phyloP scores from a whole-genome alignment of 37 sponge, comb jelly and placozoan species.

The Haliclona indistincta region DNA sequence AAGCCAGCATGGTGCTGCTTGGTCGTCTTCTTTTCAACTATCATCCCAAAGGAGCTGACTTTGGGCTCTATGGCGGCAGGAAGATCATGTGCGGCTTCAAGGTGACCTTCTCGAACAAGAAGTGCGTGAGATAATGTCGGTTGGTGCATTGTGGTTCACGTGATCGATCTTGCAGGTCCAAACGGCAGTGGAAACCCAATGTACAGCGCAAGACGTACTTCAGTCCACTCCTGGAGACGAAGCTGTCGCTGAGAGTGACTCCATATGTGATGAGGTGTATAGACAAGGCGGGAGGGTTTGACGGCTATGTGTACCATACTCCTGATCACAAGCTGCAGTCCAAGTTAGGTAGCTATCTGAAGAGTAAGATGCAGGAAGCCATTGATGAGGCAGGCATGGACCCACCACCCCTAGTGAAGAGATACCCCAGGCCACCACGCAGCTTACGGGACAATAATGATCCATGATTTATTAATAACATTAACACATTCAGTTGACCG shows the following conservation, averaged over 20 bases:
- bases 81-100: conserved; percentile 65
- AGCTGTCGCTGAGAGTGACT: conserved; percentile 48
- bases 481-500: too few relatives aligned
- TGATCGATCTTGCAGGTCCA: conserved; percentile 33
- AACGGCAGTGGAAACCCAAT: conserved; percentile 77
- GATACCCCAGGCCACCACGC: conserved; percentile 23
- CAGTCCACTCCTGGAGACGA: conserved; percentile 59
- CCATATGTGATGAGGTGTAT: conserved; percentile 77
- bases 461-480: too few relatives aligned
- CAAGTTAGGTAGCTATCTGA: conserved; percentile 60
- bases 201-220: conserved; percentile 57
- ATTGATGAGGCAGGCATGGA: background rate
- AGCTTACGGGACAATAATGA: background rate
- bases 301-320: conserved; percentile 82
- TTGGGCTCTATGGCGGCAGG: conserved; percentile 70
- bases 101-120: conserved; percentile 81
- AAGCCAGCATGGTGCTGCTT: conserved; percentile 67
- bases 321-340: conserved; percentile 70
- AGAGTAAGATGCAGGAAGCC: conserved; percentile 37
- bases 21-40: conserved; percentile 35
- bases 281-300: conserved; percentile 88
- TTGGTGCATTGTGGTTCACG: background rate
- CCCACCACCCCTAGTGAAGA: background rate
- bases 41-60: conserved; percentile 50
- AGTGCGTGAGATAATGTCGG: conserved; percentile 21